Base-by-base conservation (phyloP, 1,140 invertebrate species). In the Lepidotrigona ventralis region DNA sequence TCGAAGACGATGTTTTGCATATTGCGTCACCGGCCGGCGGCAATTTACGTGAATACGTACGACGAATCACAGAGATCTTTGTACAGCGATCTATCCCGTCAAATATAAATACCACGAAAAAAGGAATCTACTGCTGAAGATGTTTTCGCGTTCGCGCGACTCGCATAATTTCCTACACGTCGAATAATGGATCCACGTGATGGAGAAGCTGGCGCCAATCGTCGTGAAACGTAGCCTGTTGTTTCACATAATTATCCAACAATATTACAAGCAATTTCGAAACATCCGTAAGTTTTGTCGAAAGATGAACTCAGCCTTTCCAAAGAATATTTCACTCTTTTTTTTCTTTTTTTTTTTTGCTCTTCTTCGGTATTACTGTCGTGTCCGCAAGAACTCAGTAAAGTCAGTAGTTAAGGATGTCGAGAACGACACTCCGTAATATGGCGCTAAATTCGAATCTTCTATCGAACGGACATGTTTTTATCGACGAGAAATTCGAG, bases 21-120 rank as follows among this genome's bases (percentile, higher is more conserved):
- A 70, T 85, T 81, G 54, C 79, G 51, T 85, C 72, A 85, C 26
- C 64, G 29, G 19, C 26, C 17, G 9, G 1, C 54, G 11, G 9
- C 53, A 39, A 71, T 70, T 78, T 46, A 39, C 74, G 19, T 12
- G 56, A 77, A 71, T 76, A 70, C 53, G 81, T 83, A 39, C 56
- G 56, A n/a, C 15, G 68, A 63, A 46, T 79, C 46, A 19, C n/a
- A 26, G 33, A 29, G 26, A 58, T 69, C 33, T 33, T 29, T 19
- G 21, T 23, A 0, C 29, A 9, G 19, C 6, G 29, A 77, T 21
- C 17, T 15, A n/a, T 60, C 26, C 21, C 75, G 12, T 15, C 26
- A 19, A 1, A 15, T 60, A 12, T 1, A 15, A 21, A 29, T 23
- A 21, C 0, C 56, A 39, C 58, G 19, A n/a, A 26, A 46, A 46